These are phyloP conservation scores for Molanna angustata DNA, from an alignment of 2,888 invertebrate genomes.

Conservation along the genomic window DNA sequence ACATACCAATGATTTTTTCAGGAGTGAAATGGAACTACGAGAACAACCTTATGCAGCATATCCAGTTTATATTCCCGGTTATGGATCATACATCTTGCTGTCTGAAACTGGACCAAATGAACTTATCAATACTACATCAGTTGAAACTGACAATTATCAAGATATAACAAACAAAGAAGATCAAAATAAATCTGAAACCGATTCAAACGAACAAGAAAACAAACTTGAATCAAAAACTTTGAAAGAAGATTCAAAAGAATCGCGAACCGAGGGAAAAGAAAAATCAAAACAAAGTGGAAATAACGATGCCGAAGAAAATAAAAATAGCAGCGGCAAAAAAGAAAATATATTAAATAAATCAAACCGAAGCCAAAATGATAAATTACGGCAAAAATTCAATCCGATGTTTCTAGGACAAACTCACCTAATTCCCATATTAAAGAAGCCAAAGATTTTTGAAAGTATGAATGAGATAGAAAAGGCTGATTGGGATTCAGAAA, in stretches of 20 bases:
- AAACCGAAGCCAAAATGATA: neutral
- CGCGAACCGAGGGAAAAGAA: no score
- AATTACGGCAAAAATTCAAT: neutral
- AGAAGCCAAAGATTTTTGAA: conserved; percentile 22
- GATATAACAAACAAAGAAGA: no score
- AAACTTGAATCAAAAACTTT: neutral
- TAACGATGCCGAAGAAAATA: no score
- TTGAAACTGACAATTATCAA: no score
- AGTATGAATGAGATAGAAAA: conserved; percentile 21
- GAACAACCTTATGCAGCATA: conserved; percentile 23
- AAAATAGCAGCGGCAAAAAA: no score
- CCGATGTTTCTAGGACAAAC: conserved; percentile 24
- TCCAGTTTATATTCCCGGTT: conserved; percentile 28
- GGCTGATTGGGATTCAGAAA: conserved; percentile 18
- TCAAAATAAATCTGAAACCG: no score
- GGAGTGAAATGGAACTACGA: neutral
- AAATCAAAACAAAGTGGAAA: no score
- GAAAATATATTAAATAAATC: no score
- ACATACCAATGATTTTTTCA: no score
- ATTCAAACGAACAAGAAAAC: neutral
- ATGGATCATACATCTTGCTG: conserved; percentile 28
- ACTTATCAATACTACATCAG: conserved; percentile 6
- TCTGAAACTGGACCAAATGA: conserved; percentile 24
- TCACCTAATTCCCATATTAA: conserved; percentile 25
- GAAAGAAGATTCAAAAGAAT: no score